Percentiles rank a stretch among this genome's conserved stretches.
phyloP scores from a whole-genome alignment of 1,140 invertebrate species.

The Elysia chlorotica region DNA sequence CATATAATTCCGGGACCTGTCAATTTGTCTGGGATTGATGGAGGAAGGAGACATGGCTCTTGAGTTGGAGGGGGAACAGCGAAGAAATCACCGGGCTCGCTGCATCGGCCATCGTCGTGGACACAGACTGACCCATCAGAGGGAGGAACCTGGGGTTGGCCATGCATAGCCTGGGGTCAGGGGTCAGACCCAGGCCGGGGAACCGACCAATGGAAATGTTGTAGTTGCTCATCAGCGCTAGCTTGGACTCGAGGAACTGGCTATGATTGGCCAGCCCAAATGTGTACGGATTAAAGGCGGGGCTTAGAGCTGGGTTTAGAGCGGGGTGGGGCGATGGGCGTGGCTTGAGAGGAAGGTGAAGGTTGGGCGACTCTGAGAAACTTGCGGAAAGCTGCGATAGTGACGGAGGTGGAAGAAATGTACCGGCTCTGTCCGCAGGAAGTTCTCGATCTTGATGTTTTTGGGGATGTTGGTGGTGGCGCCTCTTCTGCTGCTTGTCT shows the following conservation, averaged over 20 bases:
- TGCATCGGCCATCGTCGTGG: too few relatives aligned
- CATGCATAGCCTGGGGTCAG: slow-evolving; percentile 10
- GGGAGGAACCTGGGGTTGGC: slow-evolving; percentile 1
- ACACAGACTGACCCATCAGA: slow-evolving; percentile 6
- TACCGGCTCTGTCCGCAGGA: background rate
- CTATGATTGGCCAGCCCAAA: background rate
- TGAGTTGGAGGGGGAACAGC: too few relatives aligned
- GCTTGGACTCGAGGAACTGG: slow-evolving; percentile 13
- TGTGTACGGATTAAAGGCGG: background rate
- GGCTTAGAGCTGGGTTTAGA: too few relatives aligned
- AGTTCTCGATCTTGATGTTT: background rate
- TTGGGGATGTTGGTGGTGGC: background rate
- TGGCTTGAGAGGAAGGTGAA: slow-evolving; percentile 1
- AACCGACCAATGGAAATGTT: background rate
- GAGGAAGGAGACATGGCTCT: too few relatives aligned
- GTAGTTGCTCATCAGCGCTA: slow-evolving; percentile 9
- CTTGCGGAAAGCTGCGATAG: background rate
- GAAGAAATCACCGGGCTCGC: too few relatives aligned
- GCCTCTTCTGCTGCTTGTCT: background rate
- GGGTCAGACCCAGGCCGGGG: background rate
- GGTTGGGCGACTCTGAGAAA: background rate
- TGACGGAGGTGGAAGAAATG: background rate
- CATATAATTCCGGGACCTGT: too few relatives aligned
- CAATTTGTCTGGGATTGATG: too few relatives aligned
- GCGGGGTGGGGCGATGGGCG: slow-evolving; percentile 5